Base-by-base conservation (phyloP, 2,113 vertebrate genomes). In the Gasterosteus nipponicus region DNA sequence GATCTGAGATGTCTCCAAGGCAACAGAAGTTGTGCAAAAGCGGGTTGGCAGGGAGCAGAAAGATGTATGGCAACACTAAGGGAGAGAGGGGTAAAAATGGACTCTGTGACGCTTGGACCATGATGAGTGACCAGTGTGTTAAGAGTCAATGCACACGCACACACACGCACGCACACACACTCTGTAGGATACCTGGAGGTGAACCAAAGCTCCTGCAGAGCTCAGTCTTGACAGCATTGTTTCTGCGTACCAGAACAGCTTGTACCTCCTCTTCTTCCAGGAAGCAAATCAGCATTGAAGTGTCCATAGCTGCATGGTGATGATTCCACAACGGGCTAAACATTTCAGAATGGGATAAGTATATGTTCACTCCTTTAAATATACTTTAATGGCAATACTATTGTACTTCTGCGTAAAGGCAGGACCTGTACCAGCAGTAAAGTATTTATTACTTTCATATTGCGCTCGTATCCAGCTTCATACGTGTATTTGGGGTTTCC, bases 1-100 rank as follows among this genome's bases (percentile, higher is more conserved):
- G 69, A 67, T 80, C 78, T 75, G 75, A 77, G 75, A 83, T 47
- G 84, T 91, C 86, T 86, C 91, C 87, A 87, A 86, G 87, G 91
- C 84, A 54, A 88, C 87, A 75, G 47, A 84, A 83, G 80, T 71
- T 86, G 71, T 60, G 15, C 60, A 57, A 73, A 81, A 73, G 57
- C 0, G 18, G 68, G 29, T 73, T 70, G 72, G 14, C 72, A 84
- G 75, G 59, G n/a, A 2, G 38, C 9, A 78, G 69, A 76, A 86
- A 74, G 85, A 87, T 68, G 74, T 76, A 90, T 83, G 67, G 51
- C 62, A 88, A 88, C 81, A 89, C 89, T 79, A 70, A 73, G 46
- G 70, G 53, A 56, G 74, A 80, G 54, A 47, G 65, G 75, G 69
- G 58, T 54, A 75, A 69, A 86, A 86, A 87, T 85, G 80, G 59